Percentiles rank a stretch among this genome's conserved stretches.
These are phyloP conservation scores for Alentia gelatinosa DNA, from an alignment of 2,888 invertebrate genomes.

Conservation along the genomic window DNA sequence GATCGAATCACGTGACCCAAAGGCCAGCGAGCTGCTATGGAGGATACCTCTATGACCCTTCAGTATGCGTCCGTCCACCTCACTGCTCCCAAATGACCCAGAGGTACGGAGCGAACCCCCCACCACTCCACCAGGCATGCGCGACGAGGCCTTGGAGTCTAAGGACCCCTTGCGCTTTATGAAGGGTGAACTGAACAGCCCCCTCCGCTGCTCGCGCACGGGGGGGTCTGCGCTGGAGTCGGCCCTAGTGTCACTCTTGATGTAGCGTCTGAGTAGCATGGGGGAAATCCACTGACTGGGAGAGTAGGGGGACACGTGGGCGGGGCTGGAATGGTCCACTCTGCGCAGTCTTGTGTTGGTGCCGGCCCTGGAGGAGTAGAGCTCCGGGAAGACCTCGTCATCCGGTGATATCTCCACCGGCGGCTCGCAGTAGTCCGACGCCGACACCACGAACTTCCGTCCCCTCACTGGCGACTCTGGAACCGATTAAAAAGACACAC, in stretches of 20 bases:
- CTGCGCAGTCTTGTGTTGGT: not conserved
- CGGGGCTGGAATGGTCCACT: not conserved
- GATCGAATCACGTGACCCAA: conserved; percentile 25
- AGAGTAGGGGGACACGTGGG: conserved; percentile 46
- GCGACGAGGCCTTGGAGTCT: conserved; percentile 38
- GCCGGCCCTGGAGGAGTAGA: not conserved
- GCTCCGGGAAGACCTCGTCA: not conserved
- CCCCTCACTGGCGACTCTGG: conserved; percentile 4
- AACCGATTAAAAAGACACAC: not conserved
- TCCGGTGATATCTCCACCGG: conserved; percentile 46
- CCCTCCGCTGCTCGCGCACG: conserved; percentile 31
- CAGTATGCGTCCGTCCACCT: not conserved
- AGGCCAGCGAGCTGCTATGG: conserved; percentile 33
- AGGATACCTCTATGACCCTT: conserved; percentile 19
- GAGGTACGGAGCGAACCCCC: conserved; percentile 9
- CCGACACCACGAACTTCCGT: not conserved
- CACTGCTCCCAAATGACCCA: conserved; percentile 28
- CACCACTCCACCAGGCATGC: not conserved
- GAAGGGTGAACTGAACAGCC: conserved; percentile 54
- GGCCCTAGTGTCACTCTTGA: conserved; percentile 1
- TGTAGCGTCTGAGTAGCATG: conserved; percentile 50
- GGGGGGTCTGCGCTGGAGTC: not conserved
- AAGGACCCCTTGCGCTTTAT: conserved; percentile 52
- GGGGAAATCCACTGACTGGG: conserved; percentile 55
- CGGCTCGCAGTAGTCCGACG: conserved; percentile 49